Evolutionary conservation across 2,113 vertebrate species (phyloP).

Genomic region (Anseranas semipalmata): DNA sequence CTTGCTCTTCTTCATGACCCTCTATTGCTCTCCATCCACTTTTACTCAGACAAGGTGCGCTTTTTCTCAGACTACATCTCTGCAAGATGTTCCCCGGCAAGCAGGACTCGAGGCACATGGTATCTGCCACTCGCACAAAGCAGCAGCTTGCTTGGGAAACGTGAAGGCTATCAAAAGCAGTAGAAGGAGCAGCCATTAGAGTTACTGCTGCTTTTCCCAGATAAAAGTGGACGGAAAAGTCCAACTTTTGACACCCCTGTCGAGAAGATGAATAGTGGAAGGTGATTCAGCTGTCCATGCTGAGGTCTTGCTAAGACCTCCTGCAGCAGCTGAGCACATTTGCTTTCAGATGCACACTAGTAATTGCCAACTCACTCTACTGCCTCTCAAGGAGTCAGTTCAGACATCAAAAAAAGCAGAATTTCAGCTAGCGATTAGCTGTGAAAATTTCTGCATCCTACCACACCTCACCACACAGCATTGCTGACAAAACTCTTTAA

Average conservation of each 20-base stretch:
- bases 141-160: background rate
- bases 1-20: background rate
- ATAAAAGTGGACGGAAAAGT: background rate
- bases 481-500: background rate
- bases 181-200: background rate
- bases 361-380: background rate
- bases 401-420: background rate
- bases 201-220: background rate
- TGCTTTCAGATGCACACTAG: background rate
- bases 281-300: background rate
- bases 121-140: too few relatives aligned
- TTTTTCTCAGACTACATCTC: background rate
- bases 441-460: background rate
- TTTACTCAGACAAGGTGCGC: fast-evolving
- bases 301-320: background rate
- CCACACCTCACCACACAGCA: background rate
- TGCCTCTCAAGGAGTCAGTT: background rate
- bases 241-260: background rate
- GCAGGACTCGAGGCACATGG: background rate
- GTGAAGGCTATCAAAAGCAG: background rate
- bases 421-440: background rate
- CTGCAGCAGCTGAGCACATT: background rate
- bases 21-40: background rate
- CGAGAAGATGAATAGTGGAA: background rate
- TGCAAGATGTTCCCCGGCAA: background rate